Evolutionary conservation across 2,888 invertebrate genomes (phyloP), one percentile per base, ranked within the genome.

Genomic region (Drosophila neotestacea): DNA sequence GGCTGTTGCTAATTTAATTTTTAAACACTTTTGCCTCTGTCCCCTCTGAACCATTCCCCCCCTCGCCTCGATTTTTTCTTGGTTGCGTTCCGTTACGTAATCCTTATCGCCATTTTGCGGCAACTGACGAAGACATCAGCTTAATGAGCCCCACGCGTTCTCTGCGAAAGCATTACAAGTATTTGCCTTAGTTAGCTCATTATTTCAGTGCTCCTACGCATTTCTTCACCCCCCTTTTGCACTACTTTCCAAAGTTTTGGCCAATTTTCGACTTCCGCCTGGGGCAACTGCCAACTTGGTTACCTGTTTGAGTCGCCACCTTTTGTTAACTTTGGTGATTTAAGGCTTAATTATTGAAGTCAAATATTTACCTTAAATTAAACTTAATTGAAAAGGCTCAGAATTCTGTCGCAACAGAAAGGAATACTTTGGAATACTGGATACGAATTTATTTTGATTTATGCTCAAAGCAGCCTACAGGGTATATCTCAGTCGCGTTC

Each of bases 101-200:
- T 77, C 76, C 76, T 54, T 70, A 79, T 76, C 80, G 67, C 69
- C 58, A 44, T 73, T 70, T 54, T 39, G 70, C 50, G 70, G 60
- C 54, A 66, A 42, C 58, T 64, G 55, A 52, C 51, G 30, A 52
- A 60, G 68, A 63, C 63, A 30, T 60, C 51, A 28, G 56, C 55
- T 51, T 88, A 83, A 85, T 81, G 81, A 83, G 77, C 60, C 87
- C 60, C 75, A 78, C 76, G 79, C 79, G 75, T 68, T 66, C 42
- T 64, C 46, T 73, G 28, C 46, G 34, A 32, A 34, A 55, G 22
- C 34, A 38, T 48, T 48, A 30, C 34, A 36, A 38, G 56, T 63
- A 77, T 75, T 81, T 74, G 73, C 50, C 66, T 76, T 52, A 68
- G 62, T 63, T 51, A 13, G 58, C 77, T 73, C 77, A 56, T 68